These are phyloP conservation scores for Labrus mixtus DNA, from an alignment of 2,113 vertebrate species.

Conservation along the genomic window DNA sequence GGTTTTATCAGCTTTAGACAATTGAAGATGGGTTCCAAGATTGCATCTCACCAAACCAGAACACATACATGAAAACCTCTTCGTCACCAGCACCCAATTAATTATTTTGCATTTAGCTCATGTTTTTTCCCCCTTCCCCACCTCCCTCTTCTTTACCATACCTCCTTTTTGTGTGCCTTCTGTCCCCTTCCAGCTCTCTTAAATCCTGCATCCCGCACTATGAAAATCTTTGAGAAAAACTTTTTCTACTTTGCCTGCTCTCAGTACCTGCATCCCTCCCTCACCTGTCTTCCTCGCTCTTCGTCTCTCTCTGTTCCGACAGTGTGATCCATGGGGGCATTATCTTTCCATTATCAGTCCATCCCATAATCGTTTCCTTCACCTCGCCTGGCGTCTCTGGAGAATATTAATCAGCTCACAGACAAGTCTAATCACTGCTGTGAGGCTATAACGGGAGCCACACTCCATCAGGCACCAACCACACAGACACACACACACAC, in stretches of 20 bases:
- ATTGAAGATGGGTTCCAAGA: too few species aligned
- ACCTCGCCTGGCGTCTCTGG: constrained; percentile 65
- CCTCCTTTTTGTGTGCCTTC: too few species aligned
- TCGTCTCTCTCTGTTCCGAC: constrained; percentile 61
- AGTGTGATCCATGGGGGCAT: constrained; percentile 79
- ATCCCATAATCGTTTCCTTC: constrained; percentile 77
- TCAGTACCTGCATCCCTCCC: constrained; percentile 39
- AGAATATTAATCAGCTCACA: constrained; percentile 79
- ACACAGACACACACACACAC: too few species aligned
- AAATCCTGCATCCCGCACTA: background rate
- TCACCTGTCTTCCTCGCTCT: constrained; percentile 5
- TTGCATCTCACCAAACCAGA: too few species aligned
- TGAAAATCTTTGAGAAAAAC: constrained; percentile 33
- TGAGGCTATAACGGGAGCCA: constrained; percentile 77
- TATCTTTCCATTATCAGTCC: constrained; percentile 80
- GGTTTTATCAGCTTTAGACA: too few species aligned
- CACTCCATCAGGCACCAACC: constrained; percentile 71
- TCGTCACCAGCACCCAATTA: background rate
- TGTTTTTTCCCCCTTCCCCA: background rate
- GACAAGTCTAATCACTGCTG: constrained; percentile 80
- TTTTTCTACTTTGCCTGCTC: constrained; percentile 11
- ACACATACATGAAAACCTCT: too few species aligned
- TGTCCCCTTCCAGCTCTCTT: background rate
- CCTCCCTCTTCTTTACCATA: background rate
- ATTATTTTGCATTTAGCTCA: too few species aligned